Evolutionary conservation across 2,888 invertebrate species (phyloP), one percentile per base, ranked within the genome.

Genomic region (Lagria hirta): DNA sequence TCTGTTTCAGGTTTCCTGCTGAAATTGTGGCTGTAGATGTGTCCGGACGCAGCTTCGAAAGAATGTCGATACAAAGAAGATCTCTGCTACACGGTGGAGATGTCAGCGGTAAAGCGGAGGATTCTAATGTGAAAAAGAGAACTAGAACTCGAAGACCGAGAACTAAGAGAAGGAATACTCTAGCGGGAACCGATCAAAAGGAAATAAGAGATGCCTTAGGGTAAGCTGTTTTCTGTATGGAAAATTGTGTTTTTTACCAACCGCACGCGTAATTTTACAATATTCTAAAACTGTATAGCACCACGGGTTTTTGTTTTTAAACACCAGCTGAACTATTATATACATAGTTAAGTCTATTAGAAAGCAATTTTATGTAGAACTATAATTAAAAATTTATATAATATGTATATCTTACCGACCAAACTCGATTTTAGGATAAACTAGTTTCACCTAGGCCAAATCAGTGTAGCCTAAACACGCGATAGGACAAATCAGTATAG

Each of bases 1-100:
- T 29, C 26, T n/a, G 11, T 60, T 65, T 27, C 73, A 89, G 88
- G 77, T 93, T 89, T 76, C 88, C 89, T 37, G 88, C 90, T 53
- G 86, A 90, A 77, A 74, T 93, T 52, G 86, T 96, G 48, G 83
- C 87, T 47, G 91, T 96, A 61, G 93, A 96, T 73, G 84, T 89
- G 37, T 87, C 90, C 49, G 94, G 94, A 35, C 80, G 81, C 63
- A 83, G 86, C 69, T 95, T 95, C 78, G 84, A 88, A 66, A 80
- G 94, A 57, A 90, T 94, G 90, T 87, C 89, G 62, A 81, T 80
- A 61, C 84, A 89, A 51, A 80, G 95, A 52, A 84, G 88, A 67
- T 93, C 94, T 22, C 78, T 93, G 55, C 70, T 81, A 40, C 81
- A 82, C 61, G 74, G 79, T 48, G 79, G 78, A 51, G 65, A 50